Evolutionary conservation across 2,797 vertebrate genomes (phyloP).

Genomic region (Lagorchestes hirsutus): DNA sequence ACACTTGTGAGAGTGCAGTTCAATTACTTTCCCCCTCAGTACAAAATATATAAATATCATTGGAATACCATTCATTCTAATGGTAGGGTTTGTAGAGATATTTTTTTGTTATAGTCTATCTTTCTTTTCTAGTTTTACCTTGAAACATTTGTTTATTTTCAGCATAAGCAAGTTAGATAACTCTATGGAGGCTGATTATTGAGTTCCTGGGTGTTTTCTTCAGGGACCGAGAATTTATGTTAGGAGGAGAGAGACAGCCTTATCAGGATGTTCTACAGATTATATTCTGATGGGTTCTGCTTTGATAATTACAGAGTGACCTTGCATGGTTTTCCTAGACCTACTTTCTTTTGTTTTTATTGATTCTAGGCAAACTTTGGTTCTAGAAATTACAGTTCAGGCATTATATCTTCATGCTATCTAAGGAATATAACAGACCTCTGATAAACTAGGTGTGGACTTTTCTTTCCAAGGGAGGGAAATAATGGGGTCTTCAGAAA

Average conservation of each 20-base stretch:
- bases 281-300: not conserved
- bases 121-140: not conserved
- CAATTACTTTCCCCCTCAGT: not conserved
- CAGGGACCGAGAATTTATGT: not conserved
- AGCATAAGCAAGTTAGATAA: not conserved
- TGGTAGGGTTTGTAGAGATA: not conserved
- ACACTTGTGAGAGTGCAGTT: accelerated
- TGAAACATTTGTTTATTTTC: not conserved
- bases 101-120: not conserved
- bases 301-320: not conserved
- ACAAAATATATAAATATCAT: not conserved
- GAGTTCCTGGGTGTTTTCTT: not conserved
- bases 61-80: not conserved
- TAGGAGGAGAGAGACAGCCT: not conserved
- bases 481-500: not conserved
- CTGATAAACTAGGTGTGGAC: not conserved
- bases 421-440: not conserved
- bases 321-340: not conserved
- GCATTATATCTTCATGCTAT: not conserved
- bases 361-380: not conserved
- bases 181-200: not conserved
- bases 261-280: not conserved
- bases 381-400: not conserved
- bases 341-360: not conserved
- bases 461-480: not conserved